These are phyloP conservation scores for Marronus borbonicus DNA, from an alignment of 2,888 invertebrate genomes.

Conservation along the genomic window DNA sequence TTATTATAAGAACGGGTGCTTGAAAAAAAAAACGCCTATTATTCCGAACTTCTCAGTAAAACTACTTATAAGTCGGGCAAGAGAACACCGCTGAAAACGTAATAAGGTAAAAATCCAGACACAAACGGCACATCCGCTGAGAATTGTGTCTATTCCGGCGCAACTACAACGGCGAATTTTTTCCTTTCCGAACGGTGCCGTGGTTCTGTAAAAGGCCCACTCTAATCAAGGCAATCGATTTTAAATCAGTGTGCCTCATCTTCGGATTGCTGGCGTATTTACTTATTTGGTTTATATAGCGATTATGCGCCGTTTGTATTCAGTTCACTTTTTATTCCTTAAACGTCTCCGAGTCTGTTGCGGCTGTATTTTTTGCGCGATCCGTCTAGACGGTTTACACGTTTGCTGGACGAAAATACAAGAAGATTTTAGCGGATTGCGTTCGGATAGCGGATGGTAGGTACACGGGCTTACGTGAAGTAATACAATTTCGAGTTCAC, in stretches of 20 bases:
- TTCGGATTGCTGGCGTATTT: slow-evolving; percentile 40
- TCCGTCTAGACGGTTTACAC: slow-evolving; percentile 55
- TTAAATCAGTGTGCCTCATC: slow-evolving; percentile 46
- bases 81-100: slow-evolving; percentile 26
- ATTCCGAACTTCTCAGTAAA: slow-evolving; percentile 29
- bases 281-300: slow-evolving; percentile 55
- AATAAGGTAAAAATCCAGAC: slow-evolving; percentile 29
- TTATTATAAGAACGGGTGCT: slow-evolving; percentile 7
- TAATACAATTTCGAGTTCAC: slow-evolving; percentile 9
- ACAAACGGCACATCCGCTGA: slow-evolving; percentile 26
- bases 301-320: slow-evolving; percentile 60
- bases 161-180: slow-evolving; percentile 14
- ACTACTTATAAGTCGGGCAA: slow-evolving; percentile 3
- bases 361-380: slow-evolving; percentile 51
- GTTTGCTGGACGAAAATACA: slow-evolving; percentile 33
- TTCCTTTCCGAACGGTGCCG: slow-evolving; percentile 4
- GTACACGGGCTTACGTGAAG: not conserved
- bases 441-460: not conserved
- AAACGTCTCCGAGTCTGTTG: slow-evolving; percentile 49
- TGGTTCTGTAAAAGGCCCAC: slow-evolving; percentile 39
- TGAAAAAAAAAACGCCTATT: slow-evolving; percentile 3
- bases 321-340: slow-evolving; percentile 58
- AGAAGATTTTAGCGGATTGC: slow-evolving; percentile 33
- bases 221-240: slow-evolving; percentile 48
- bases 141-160: slow-evolving; percentile 38